Evolutionary conservation across 2,113 vertebrate species (phyloP).

Genomic region (Erythrocebus patas): DNA sequence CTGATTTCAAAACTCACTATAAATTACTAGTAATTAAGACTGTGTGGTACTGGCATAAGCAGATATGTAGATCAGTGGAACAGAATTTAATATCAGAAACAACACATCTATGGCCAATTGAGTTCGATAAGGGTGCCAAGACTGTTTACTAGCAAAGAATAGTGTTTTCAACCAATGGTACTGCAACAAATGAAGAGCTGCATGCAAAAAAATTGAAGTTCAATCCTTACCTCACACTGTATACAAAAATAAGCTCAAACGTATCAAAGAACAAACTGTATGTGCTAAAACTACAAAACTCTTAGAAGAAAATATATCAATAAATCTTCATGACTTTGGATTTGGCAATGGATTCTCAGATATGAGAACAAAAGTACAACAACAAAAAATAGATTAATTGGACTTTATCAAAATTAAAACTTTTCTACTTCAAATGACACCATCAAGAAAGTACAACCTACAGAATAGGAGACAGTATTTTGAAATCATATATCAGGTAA

Average conservation of each 20-base stretch:
- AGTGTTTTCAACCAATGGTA: background rate
- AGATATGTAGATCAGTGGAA: background rate
- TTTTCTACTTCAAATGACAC: constrained; percentile 4
- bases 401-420: background rate
- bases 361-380: background rate
- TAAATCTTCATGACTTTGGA: background rate
- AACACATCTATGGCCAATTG: background rate
- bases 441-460: background rate
- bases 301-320: background rate
- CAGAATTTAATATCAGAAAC: background rate
- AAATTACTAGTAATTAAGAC: background rate
- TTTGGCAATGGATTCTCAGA: background rate
- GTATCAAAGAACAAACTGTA: background rate
- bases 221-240: background rate
- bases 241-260: background rate
- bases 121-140: background rate
- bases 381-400: background rate
- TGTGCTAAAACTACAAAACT: background rate
- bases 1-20: background rate
- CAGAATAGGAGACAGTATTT: background rate
- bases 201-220: background rate
- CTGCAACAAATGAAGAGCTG: background rate
- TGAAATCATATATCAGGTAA: background rate
- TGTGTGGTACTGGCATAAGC: background rate
- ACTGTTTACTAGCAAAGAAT: background rate